Evolutionary conservation across 2,888 invertebrate species (phyloP).

Genomic region (Synergus japonicus): DNA sequence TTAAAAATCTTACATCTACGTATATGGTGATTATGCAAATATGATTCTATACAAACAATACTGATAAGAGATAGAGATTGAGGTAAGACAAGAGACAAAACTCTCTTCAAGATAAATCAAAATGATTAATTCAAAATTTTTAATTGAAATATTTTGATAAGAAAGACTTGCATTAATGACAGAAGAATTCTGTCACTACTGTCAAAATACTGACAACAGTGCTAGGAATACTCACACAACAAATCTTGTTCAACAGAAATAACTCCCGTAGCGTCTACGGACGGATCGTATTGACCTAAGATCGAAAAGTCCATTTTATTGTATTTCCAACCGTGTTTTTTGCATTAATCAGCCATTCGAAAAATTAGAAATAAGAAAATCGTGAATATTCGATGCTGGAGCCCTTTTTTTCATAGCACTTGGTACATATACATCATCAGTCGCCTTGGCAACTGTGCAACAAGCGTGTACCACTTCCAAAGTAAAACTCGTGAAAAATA

Average conservation of each 20-base stretch:
- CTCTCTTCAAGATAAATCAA: background rate
- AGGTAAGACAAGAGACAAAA: background rate
- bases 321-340: conserved; percentile 53
- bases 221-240: conserved; percentile 65
- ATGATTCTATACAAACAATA: background rate
- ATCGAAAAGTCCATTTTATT: conserved; percentile 70
- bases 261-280: conserved; percentile 64
- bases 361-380: conserved; percentile 46
- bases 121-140: background rate
- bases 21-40: background rate
- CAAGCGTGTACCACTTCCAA: conserved; percentile 64
- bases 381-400: conserved; percentile 45
- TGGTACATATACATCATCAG: conserved; percentile 52
- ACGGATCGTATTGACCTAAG: conserved; percentile 70
- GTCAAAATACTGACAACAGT: conserved; percentile 23
- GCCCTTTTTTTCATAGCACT: conserved; percentile 61
- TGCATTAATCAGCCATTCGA: conserved; percentile 53
- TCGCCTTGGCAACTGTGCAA: conserved; percentile 73
- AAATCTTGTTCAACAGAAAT: conserved; percentile 65
- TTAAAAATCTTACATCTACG: background rate
- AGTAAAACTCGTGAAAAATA: conserved; percentile 43
- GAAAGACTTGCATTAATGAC: background rate
- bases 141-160: background rate
- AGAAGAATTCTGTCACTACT: background rate
- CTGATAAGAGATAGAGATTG: background rate